Base-by-base conservation (phyloP, 2,797 vertebrate genomes). In the Gallinago stenura region DNA sequence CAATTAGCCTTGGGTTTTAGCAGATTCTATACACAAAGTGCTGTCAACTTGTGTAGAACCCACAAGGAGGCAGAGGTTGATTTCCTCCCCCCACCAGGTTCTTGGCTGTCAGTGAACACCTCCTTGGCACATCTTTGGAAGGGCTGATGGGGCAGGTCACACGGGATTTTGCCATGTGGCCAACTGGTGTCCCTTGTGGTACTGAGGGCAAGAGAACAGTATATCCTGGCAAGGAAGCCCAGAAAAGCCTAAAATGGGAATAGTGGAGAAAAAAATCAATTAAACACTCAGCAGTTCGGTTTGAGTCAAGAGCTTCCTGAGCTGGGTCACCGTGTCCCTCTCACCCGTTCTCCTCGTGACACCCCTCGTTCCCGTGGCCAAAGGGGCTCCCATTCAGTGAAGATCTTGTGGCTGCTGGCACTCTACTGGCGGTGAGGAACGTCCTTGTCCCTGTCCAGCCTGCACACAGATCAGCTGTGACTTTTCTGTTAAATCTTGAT, bases 351-450 rank as follows among this genome's bases (percentile, higher is more conserved):
- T 30, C 12, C 56, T 28, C 1, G 0, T 0, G 3, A 20, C 62
- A 71, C 10, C 12, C 14, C 3, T 2, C 53, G 8, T 21, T 31
- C 30, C 35, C 0, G 0, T 5, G 43, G 31, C 75, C 11, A 4
- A n/a, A 50, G 31, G 16, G 17, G 46, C 15, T 84, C 30, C 70
- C 0, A 0, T 2, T 39, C 15, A 28, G 54, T 2, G 10, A 15
- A 25, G 14, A 1, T 0, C 50, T 33, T 11, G 30, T 2, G 31
- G 66, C 37, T 82, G 77, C 58, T 0, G 0, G 73, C 9, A 1
- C 45, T 22, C 2, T 0, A 4, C 39, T 46, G 58, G 13, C 4
- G 13, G 31, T 4, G 5, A 30, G 61, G 53, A 57, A 4, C 7
- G 4, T 9, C 31, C n/a, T 25, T 4, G 30, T 10, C 28, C 57